A percentile compares a stretch with the other conserved stretches of the same genome.
These are phyloP conservation scores for Xyliphius kryptos DNA, from an alignment of 2,113 vertebrate species.

Conservation along the genomic window DNA sequence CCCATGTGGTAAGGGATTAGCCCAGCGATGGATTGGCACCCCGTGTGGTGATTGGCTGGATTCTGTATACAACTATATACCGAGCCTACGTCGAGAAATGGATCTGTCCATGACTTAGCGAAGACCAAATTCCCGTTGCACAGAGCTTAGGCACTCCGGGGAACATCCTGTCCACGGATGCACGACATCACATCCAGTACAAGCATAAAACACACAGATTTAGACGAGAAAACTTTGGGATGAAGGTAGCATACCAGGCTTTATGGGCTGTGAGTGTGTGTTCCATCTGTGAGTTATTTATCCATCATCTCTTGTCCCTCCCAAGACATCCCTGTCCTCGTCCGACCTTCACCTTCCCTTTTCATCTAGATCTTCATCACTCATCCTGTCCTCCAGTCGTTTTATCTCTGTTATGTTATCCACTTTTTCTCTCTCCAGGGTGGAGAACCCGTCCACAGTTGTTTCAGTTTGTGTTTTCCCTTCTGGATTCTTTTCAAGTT, in stretches of 20 bases:
- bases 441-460: not conserved
- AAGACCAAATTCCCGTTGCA: too few relatives aligned
- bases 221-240: not conserved
- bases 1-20: too few relatives aligned
- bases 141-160: not conserved
- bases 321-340: not conserved
- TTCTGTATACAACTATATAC: too few relatives aligned
- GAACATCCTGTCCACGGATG: not conserved
- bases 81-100: too few relatives aligned
- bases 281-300: slow-evolving; percentile 32
- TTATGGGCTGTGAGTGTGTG: slow-evolving; percentile 22
- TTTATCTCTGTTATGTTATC: slow-evolving; percentile 13
- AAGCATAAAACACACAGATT: not conserved
- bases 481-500: too few relatives aligned
- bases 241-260: not conserved
- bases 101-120: too few relatives aligned
- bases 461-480: not conserved
- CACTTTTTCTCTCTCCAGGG: not conserved
- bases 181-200: not conserved
- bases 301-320: slow-evolving; percentile 10
- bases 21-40: too few relatives aligned
- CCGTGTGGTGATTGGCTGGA: too few relatives aligned
- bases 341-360: slow-evolving; percentile 2
- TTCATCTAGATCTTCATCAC: slow-evolving; percentile 7
- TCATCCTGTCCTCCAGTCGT: not conserved